Evolutionary conservation across 1,140 invertebrate species (phyloP), one percentile per base, ranked within the genome.

Genomic region (Vollenhovia emeryi): DNA sequence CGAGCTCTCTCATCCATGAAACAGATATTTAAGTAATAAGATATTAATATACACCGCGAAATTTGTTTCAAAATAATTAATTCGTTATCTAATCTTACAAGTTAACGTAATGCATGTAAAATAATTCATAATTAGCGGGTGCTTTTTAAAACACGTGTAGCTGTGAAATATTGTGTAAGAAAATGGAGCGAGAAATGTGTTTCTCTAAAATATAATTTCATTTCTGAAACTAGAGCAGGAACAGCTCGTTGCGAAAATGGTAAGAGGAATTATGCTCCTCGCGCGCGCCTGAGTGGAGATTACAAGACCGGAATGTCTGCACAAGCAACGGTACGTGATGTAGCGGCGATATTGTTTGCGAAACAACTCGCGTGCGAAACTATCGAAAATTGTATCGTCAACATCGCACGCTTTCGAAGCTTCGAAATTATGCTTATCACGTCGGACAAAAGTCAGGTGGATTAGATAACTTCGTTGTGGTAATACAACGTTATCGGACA

Each of bases 401-500:
- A 36, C 33, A 4, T n/a, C 33, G 48, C 27, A 11, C 9, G 1
- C 62, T 66, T 66, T 66, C 8, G 1, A 55, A 40, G 59, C 30
- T 76, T 57, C 48, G 3, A 36, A 60, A 50, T n/a, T 48, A 64
- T 78, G 59, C 36, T 79, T 36, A 11, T 5, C 21, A 43, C 18
- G 59, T 50, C 15, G 2, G 4, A 0, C 45, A 36, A 74, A 75
- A 40, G 80, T 68, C 27, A 9, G 27, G 40, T 8, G 24, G 33
- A 55, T 85, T 66, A 55, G 43, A 85, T 62, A 88, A 75, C 55
- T 33, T 2, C 4, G 21, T 68, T 30, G 52, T n/a, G 48, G 13
- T 69, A 83, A 87, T 52, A 74, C 21, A n/a, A 15, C 36, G 24
- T 21, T 55, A 55, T 27, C 55, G 24, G 7, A 30, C 11, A 71